These are phyloP conservation scores for Capreolus pygargus DNA, from an alignment of 2,113 vertebrate genomes.

Conservation along the genomic window DNA sequence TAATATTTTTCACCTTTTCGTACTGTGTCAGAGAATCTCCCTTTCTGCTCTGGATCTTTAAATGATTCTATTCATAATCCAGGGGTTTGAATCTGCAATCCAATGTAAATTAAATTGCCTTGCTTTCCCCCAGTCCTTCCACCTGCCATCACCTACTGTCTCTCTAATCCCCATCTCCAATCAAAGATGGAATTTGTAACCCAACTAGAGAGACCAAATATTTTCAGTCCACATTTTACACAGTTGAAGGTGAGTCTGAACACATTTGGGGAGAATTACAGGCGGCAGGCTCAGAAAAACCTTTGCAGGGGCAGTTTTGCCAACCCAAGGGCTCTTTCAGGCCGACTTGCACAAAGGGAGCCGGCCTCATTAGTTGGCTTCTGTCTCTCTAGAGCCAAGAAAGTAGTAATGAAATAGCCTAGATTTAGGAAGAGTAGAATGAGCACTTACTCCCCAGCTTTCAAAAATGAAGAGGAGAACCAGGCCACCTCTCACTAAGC, in stretches of 20 bases:
- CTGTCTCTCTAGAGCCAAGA: slow-evolving; percentile 56
- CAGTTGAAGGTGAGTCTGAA: not conserved
- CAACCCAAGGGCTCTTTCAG: slow-evolving; percentile 66
- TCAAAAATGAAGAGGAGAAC: slow-evolving; percentile 28
- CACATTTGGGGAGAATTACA: not conserved
- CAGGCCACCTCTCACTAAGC: not conserved
- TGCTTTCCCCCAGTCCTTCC: not conserved
- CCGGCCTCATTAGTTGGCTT: slow-evolving; percentile 59
- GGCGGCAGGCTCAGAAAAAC: not conserved
- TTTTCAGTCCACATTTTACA: slow-evolving; percentile 7
- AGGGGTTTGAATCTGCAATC: not conserved
- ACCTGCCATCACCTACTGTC: not conserved
- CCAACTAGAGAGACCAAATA: not conserved
- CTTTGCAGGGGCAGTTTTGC: slow-evolving; percentile 56
- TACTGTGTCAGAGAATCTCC: slow-evolving; percentile 1
- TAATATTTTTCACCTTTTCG: slow-evolving; percentile 39
- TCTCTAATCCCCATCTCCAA: not conserved
- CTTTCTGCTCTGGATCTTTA: slow-evolving; percentile 22
- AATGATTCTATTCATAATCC: not conserved
- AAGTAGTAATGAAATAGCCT: slow-evolving; percentile 20
- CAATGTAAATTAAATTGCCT: slow-evolving; percentile 34
- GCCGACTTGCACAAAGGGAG: slow-evolving; percentile 65
- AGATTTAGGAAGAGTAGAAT: slow-evolving; percentile 9
- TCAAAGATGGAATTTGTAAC: slow-evolving; percentile 31
- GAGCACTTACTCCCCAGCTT: slow-evolving; percentile 51